Evolutionary conservation across 2,113 vertebrate genomes (phyloP).

Genomic region (Aptenodytes forsteri): DNA sequence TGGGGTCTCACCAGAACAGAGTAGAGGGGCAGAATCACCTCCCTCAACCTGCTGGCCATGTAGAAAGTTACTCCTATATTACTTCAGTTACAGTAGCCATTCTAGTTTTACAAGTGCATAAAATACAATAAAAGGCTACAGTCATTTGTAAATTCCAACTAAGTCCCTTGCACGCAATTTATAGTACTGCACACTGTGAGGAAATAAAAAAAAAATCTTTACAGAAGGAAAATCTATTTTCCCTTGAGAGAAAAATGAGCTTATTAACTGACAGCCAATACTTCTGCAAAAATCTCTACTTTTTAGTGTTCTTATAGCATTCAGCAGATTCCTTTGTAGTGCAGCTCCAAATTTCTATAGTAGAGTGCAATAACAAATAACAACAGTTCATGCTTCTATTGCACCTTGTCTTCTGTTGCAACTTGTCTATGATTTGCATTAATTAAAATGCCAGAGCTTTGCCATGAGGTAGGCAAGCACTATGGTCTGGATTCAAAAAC

Average conservation of each 20-base stretch:
- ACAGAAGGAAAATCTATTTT: conserved; percentile 30
- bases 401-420: not conserved
- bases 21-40: no score
- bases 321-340: not conserved
- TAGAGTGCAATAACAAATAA: not conserved
- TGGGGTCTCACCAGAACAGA: no score
- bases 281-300: not conserved
- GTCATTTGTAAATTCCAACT: not conserved
- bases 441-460: not conserved
- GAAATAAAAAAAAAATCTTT: not conserved
- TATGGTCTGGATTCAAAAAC: not conserved
- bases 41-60: no score
- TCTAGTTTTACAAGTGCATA: conserved; percentile 33
- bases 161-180: not conserved
- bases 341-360: not conserved
- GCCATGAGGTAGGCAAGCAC: not conserved
- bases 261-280: conserved; percentile 16
- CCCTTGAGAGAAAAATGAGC: conserved; percentile 15
- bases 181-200: not conserved
- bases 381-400: not conserved
- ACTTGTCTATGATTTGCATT: not conserved
- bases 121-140: conserved; percentile 9
- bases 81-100: not conserved
- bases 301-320: not conserved
- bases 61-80: not conserved